These are phyloP conservation scores for Volucella inflata DNA, from an alignment of 2,888 invertebrate species.

Conservation along the genomic window DNA sequence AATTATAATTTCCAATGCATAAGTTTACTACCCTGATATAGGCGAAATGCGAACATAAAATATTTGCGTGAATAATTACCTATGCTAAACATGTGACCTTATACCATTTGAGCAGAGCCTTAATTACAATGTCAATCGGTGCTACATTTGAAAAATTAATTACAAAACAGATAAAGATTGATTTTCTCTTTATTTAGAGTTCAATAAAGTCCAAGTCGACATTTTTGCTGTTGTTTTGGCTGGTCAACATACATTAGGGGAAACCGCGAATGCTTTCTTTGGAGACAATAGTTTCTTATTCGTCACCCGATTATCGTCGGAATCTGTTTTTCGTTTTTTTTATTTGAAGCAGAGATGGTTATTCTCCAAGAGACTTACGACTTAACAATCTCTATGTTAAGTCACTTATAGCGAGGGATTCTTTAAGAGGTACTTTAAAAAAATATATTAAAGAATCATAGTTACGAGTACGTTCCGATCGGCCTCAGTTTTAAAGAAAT, in stretches of 20 bases:
- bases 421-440: too few species aligned
- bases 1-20: slow-evolving; percentile 16
- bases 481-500: too few species aligned
- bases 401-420: too few species aligned
- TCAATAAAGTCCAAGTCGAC: slow-evolving; percentile 10
- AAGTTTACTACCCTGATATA: slow-evolving; percentile 5
- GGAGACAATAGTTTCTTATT: too few species aligned
- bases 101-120: slow-evolving; percentile 50
- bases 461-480: too few species aligned
- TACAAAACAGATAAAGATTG: slow-evolving; percentile 22
- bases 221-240: not conserved
- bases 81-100: slow-evolving; percentile 59
- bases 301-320: too few species aligned
- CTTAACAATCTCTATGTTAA: too few species aligned
- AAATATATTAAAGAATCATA: too few species aligned
- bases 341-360: too few species aligned
- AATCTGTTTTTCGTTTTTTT: too few species aligned
- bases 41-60: slow-evolving; percentile 33
- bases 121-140: slow-evolving; percentile 60
- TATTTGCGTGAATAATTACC: slow-evolving; percentile 48
- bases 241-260: slow-evolving; percentile 3
- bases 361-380: too few species aligned
- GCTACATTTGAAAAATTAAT: slow-evolving; percentile 51
- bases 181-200: slow-evolving; percentile 20
- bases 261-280: not conserved